phyloP scores from a whole-genome alignment of 2,797 vertebrate genomes.

The Calcarius lapponicus region DNA sequence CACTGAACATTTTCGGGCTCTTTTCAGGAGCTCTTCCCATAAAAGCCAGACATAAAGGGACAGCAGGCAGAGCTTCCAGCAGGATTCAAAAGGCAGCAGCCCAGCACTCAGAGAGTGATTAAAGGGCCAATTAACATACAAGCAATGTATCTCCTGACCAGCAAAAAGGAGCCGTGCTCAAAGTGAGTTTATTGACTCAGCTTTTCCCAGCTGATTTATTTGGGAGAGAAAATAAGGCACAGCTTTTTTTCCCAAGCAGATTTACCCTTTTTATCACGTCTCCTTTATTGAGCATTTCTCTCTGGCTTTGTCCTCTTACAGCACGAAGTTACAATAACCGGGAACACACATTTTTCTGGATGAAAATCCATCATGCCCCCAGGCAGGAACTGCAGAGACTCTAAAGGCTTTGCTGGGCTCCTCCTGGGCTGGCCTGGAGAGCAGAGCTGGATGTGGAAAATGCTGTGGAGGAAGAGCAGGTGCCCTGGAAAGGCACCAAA shows the following conservation, averaged over 20 bases:
- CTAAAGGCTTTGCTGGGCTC: not conserved
- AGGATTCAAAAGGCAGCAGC: not conserved
- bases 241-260: not conserved
- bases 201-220: not conserved
- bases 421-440: not conserved
- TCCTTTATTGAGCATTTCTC: not conserved
- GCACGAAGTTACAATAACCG: not conserved
- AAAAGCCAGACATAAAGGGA: not conserved
- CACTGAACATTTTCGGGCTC: rapidly evolving
- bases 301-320: not conserved
- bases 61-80: not conserved
- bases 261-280: not conserved
- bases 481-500: not conserved
- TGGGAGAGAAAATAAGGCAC: not conserved
- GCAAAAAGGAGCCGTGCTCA: not conserved
- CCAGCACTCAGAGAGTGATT: not conserved
- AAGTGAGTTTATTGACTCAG: not conserved
- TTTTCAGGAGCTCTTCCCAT: not conserved
- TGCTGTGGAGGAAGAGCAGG: too few species aligned
- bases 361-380: rapidly evolving
- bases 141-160: not conserved
- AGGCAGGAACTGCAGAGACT: not conserved
- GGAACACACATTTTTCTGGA: not conserved
- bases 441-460: not conserved
- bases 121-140: not conserved